Evolutionary conservation across 2,888 invertebrate species (phyloP).

Genomic region (Adineta ricciae): DNA sequence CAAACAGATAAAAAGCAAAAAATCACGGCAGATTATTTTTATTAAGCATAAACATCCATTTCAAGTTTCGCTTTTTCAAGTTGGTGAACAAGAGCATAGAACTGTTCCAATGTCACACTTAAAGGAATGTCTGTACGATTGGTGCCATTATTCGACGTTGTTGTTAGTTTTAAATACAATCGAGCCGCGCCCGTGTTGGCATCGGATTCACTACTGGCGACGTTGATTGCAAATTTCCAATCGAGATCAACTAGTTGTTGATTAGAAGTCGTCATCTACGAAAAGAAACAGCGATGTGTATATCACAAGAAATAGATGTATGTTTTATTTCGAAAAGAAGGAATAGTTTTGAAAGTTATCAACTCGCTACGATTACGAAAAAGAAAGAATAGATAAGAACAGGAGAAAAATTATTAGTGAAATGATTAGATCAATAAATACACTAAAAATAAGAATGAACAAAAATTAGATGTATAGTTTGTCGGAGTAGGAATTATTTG

Average conservation of each 20-base stretch:
- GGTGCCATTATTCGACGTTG: not conserved
- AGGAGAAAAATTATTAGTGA: too few species aligned
- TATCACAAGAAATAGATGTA: not conserved
- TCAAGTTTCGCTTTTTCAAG: slow-evolving; percentile 7
- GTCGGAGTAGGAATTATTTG: not conserved
- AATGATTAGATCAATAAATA: too few species aligned
- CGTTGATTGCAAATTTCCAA: slow-evolving; percentile 22
- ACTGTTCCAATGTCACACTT: slow-evolving; percentile 24
- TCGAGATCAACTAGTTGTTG: slow-evolving; percentile 19
- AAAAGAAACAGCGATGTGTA: not conserved
- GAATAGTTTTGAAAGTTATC: not conserved
- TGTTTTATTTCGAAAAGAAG: not conserved
- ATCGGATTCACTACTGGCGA: not conserved
- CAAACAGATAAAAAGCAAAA: not conserved
- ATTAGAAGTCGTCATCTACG: not conserved
- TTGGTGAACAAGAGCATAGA: slow-evolving; percentile 18
- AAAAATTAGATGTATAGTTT: not conserved
- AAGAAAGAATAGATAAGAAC: not conserved
- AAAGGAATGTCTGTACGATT: not conserved
- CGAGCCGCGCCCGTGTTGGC: not conserved
- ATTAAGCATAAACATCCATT: slow-evolving; percentile 6
- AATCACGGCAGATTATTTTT: not conserved
- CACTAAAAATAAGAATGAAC: not conserved
- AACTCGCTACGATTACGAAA: not conserved
- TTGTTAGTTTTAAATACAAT: slow-evolving; percentile 7